phyloP scores from a whole-genome alignment of 2,113 vertebrate species.

The Propithecus coquereli region DNA sequence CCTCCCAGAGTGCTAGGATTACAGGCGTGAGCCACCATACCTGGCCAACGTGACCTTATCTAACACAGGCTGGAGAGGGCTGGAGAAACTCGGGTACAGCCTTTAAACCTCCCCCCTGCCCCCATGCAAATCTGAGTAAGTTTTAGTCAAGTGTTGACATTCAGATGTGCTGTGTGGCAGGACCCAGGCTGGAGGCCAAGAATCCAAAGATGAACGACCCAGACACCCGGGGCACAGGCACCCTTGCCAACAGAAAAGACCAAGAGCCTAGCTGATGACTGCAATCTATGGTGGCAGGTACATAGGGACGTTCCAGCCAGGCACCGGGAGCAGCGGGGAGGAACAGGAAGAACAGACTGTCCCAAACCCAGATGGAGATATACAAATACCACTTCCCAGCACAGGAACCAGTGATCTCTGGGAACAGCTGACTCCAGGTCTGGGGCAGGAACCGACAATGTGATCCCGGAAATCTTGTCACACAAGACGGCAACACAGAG shows the following conservation, averaged over 20 bases:
- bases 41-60: background rate
- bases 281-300: fast-evolving
- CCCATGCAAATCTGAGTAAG: background rate
- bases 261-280: fast-evolving
- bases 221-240: fast-evolving
- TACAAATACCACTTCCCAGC: background rate
- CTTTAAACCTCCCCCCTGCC: background rate
- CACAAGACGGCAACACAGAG: background rate
- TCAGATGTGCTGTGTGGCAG: background rate
- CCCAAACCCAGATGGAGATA: background rate
- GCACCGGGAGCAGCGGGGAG: background rate
- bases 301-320: too few relatives aligned
- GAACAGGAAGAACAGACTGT: background rate
- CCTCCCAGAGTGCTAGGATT: too few relatives aligned
- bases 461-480: background rate
- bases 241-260: background rate
- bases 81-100: background rate
- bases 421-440: background rate
- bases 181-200: background rate
- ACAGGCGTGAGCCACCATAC: too few relatives aligned
- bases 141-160: background rate
- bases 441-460: background rate
- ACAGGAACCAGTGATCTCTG: background rate
- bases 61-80: background rate
- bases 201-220: background rate